Percentiles rank a stretch among this genome's conserved stretches.
phyloP scores from a whole-genome alignment of 2,888 invertebrate species.

The Tuberolachnus salignus region DNA sequence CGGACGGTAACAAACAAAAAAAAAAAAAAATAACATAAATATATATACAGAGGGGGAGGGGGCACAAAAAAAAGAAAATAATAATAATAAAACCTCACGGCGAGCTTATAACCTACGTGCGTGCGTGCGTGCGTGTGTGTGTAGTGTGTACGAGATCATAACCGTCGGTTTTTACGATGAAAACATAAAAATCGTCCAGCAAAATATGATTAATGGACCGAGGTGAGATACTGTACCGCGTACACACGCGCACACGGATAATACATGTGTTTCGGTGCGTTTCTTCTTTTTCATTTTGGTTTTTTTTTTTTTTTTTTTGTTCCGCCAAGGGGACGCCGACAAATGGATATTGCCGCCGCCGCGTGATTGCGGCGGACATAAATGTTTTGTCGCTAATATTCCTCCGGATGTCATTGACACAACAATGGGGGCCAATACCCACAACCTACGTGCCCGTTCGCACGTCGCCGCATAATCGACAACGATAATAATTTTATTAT shows the following conservation, averaged over 20 bases:
- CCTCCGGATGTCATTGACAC: not conserved
- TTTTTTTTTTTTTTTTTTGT: slow-evolving; percentile 6
- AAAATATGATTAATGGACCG: slow-evolving; percentile 54
- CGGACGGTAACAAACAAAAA: slow-evolving; percentile 12
- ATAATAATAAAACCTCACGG: not conserved
- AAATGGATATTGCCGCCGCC: slow-evolving; percentile 10
- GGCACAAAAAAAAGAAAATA: too few species aligned
- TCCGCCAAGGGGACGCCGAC: slow-evolving; percentile 26
- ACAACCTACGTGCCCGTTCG: not conserved
- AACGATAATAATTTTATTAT: too few species aligned
- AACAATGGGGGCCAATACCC: too few species aligned
- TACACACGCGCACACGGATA: not conserved
- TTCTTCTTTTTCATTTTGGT: slow-evolving; percentile 32
- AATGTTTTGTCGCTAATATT: slow-evolving; percentile 7
- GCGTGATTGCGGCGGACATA: not conserved
- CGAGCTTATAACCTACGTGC: slow-evolving; percentile 40
- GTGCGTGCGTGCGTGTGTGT: not conserved
- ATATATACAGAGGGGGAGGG: too few species aligned
- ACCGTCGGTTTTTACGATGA: slow-evolving; percentile 51
- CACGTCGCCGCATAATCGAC: not conserved
- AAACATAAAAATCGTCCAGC: slow-evolving; percentile 51
- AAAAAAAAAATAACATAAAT: not conserved
- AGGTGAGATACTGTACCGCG: too few species aligned
- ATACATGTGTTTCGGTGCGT: slow-evolving; percentile 47
- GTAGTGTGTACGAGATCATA: slow-evolving; percentile 22